Base-by-base conservation (phyloP, 1,140 invertebrate species). In the Ctenoplectra terminalis region DNA sequence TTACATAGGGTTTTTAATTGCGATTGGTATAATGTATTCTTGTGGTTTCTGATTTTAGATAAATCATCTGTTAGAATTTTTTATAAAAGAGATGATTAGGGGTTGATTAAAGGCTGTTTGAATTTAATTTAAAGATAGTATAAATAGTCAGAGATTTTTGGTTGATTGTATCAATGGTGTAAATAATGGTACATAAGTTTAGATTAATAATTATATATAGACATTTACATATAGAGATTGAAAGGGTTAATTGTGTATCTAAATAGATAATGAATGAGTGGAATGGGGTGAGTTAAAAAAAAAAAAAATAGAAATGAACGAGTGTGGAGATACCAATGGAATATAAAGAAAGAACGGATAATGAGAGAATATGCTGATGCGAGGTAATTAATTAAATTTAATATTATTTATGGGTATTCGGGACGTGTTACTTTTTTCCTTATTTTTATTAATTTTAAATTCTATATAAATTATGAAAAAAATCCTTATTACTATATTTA, bases 361-460 rank as follows among this genome's bases (percentile, higher is more conserved):
- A 46, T 20, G 64, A 67, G 26, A 20, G 40, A n/a, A 4, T 54
- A 8, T 54, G 52, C 52, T 54, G 52, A 54, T 54, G 23, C 13
- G 20, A 5, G 56, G 26, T 46, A 67, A 67, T 67, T 67, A 67
- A 67, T 67, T 67, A 46, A 46, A 67, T 43, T 60, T 43, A 26
- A 26, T 46, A n/a, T 67, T 23, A 31, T 26, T 64, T 15, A 2
- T 13, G 23, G n/a, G 34, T 26, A 40, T 6, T n/a, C 34, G 34
- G 15, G 13, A 40, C n/a, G n/a, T 13, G 31, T 15, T 64, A 6
- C 15, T 64, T 64, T 6, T 26, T 64, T 64, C 13, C 37, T 3
- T 26, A 1, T 40, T 40, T 63, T n/a, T 13, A n/a, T n/a, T 23
- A 37, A n/a, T 37, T 37, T 9, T 37, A 4, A 13, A 37, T 17